Percentiles rank a stretch among this genome's conserved stretches.
Conservation (phyloP, 2,888 invertebrate species). For the Phyto melanocephala region DNA sequence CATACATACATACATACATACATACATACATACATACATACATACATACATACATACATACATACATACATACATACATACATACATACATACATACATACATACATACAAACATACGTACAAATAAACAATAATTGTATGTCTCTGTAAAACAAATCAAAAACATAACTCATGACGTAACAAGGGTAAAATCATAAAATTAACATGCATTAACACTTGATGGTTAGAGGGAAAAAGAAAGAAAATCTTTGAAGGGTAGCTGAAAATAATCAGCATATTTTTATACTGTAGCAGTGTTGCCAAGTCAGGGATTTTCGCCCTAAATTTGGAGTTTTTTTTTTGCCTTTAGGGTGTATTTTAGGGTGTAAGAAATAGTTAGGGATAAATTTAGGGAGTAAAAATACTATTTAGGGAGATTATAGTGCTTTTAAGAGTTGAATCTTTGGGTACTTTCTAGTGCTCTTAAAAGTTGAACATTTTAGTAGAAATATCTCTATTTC, state of each 20-base stretch:
- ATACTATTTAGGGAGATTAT: too few species aligned
- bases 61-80: too few species aligned
- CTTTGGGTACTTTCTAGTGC: too few species aligned
- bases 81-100: not conserved
- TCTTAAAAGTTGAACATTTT: too few species aligned
- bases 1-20: not conserved
- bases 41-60: not conserved
- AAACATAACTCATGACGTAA: not conserved
- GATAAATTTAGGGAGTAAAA: too few species aligned
- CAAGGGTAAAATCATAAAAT: conserved; percentile 38
- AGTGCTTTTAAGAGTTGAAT: too few species aligned
- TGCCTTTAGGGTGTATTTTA: too few species aligned
- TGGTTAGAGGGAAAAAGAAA: conserved; percentile 13
- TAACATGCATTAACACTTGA: conserved; percentile 36
- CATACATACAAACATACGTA: not conserved
- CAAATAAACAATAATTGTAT: not conserved
- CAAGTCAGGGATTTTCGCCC: too few species aligned
- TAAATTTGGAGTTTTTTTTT: too few species aligned
- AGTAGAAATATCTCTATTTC: too few species aligned
- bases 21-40: not conserved
- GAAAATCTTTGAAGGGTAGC: conserved; percentile 4
- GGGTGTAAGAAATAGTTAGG: too few species aligned
- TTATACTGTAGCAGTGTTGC: too few species aligned
- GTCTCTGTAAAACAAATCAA: not conserved
- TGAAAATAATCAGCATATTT: conserved; percentile 37